A percentile compares a stretch with the other conserved stretches of the same genome.
phyloP scores from a whole-genome alignment of 64 coral and sea anemone species.

The Dendrophyllia cribrosa region DNA sequence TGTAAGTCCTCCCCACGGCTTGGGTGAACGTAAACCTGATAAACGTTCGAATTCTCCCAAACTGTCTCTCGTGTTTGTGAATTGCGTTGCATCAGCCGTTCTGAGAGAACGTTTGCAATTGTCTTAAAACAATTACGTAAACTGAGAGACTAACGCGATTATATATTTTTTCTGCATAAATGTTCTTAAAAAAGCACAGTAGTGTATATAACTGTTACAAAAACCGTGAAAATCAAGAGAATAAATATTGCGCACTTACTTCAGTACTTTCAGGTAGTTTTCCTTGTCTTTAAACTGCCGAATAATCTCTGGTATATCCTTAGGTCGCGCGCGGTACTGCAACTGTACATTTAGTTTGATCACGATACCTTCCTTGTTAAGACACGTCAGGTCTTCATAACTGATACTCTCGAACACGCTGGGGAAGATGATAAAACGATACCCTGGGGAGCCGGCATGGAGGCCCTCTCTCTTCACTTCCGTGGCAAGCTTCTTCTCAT shows the following conservation, averaged over 20 bases:
- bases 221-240: not conserved
- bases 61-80: too few species aligned
- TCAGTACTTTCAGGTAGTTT: slow-evolving; percentile 68
- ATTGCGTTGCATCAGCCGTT: too few species aligned
- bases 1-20: too few species aligned
- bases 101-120: too few species aligned
- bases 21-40: too few species aligned
- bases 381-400: slow-evolving; percentile 67
- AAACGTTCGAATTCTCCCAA: too few species aligned
- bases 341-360: slow-evolving; percentile 77
- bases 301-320: slow-evolving; percentile 64
- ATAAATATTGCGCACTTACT: slow-evolving; percentile 36
- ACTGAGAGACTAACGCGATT: too few species aligned
- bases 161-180: too few species aligned
- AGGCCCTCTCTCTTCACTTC: slow-evolving; percentile 86
- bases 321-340: slow-evolving; percentile 79
- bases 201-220: too few species aligned
- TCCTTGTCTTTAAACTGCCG: slow-evolving; percentile 76
- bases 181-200: too few species aligned
- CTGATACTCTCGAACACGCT: slow-evolving; percentile 80
- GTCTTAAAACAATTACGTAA: too few species aligned
- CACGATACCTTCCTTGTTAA: slow-evolving; percentile 92
- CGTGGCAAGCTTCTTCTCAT: slow-evolving; percentile 66
- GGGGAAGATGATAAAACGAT: slow-evolving; percentile 85
- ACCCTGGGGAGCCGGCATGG: slow-evolving; percentile 77